Conservation (phyloP, 1,140 invertebrate species). For the Zaprionus camerounensis region DNA sequence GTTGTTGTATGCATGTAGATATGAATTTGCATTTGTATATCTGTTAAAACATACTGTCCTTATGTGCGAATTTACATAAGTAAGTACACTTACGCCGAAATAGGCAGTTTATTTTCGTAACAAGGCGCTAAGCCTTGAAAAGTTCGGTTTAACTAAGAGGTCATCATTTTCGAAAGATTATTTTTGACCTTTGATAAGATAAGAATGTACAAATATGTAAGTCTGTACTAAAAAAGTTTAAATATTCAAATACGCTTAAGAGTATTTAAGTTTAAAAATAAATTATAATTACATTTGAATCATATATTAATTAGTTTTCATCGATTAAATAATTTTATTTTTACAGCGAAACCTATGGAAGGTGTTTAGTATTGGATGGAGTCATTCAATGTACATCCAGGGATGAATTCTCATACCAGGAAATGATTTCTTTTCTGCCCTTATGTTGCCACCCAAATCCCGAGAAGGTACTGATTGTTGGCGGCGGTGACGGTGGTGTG, state of each 20-base stretch:
- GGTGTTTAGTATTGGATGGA: slow-evolving; percentile 95
- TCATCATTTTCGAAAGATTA: neutral
- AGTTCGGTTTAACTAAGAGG: neutral
- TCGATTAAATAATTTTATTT: slow-evolving; percentile 2
- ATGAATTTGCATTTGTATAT: slow-evolving; percentile 11
- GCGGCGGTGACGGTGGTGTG: slow-evolving; percentile 96
- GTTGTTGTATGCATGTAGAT: neutral
- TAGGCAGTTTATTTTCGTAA: neutral
- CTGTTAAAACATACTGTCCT: neutral
- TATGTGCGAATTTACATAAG: neutral
- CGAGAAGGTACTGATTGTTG: slow-evolving; percentile 97
- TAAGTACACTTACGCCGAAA: neutral
- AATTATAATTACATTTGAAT: neutral
- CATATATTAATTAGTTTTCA: neutral
- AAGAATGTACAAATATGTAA: neutral
- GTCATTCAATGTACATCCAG: slow-evolving; percentile 98
- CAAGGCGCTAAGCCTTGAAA: neutral
- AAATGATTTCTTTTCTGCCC: slow-evolving; percentile 98
- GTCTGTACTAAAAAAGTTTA: neutral
- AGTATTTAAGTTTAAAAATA: no score
- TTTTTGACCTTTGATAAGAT: neutral
- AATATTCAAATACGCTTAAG: neutral
- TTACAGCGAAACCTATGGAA: slow-evolving; percentile 93
- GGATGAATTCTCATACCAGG: slow-evolving; percentile 99
- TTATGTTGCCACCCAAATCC: slow-evolving; percentile 96